Evolutionary conservation across 2,113 vertebrate species (phyloP).

Genomic region (Parus major): DNA sequence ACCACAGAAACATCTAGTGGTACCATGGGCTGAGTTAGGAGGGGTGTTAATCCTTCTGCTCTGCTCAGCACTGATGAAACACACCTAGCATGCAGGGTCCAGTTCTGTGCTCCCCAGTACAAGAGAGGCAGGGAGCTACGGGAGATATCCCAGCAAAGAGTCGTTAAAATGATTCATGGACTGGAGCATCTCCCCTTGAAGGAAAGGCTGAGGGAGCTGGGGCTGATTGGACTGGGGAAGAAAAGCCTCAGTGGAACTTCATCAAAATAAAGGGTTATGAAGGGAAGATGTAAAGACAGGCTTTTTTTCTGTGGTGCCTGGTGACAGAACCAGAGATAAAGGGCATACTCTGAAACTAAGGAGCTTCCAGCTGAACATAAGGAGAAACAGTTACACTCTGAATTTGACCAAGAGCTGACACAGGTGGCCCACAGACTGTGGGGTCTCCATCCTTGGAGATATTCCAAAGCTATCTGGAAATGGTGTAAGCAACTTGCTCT

Average conservation of each 20-base stretch:
- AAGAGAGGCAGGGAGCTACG: background rate
- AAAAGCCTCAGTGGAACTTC: background rate
- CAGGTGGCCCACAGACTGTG: background rate
- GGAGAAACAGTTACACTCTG: background rate
- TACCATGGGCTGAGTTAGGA: background rate
- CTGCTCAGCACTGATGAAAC: background rate
- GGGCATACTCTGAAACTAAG: background rate
- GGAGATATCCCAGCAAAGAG: background rate
- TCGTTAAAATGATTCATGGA: background rate
- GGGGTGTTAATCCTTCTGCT: background rate
- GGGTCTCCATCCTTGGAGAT: background rate
- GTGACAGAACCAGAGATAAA: background rate
- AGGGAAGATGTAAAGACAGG: background rate
- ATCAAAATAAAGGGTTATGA: background rate
- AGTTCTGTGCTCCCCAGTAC: background rate
- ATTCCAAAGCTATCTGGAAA: background rate
- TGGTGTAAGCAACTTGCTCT: background rate
- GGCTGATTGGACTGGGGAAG: background rate
- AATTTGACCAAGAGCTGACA: background rate
- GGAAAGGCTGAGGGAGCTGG: background rate
- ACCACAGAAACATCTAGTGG: background rate
- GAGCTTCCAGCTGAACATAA: background rate
- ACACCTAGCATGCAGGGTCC: no score
- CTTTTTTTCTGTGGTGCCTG: background rate
- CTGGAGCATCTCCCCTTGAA: background rate